These are phyloP conservation scores for Coracopsis vasa DNA, from an alignment of 2,113 vertebrate genomes.

Conservation along the genomic window DNA sequence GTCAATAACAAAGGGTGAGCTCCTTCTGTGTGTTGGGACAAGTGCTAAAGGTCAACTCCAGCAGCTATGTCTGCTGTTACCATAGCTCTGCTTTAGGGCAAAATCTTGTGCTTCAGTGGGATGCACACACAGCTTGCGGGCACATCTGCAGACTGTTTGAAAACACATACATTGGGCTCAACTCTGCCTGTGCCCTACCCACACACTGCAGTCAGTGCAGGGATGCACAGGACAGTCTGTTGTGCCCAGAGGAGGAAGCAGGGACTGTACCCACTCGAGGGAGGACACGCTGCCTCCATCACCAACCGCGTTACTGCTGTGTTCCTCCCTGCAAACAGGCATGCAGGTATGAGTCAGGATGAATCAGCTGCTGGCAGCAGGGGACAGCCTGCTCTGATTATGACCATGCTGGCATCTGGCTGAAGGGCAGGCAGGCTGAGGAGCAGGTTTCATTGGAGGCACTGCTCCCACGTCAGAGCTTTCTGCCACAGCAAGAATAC, in stretches of 20 bases:
- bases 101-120: neutral
- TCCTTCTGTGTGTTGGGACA: neutral
- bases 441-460: neutral
- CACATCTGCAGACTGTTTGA: neutral
- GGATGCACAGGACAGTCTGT: neutral
- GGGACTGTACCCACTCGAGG: neutral
- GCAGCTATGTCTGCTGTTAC: neutral
- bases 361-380: neutral
- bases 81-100: neutral
- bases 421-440: neutral
- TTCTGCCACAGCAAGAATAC: neutral
- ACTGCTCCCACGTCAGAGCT: neutral
- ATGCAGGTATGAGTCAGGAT: neutral
- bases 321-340: neutral
- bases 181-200: neutral
- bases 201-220: neutral
- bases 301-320: fast-evolving
- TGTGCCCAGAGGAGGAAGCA: neutral
- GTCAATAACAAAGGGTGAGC: neutral
- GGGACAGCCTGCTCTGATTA: neutral
- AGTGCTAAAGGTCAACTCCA: neutral
- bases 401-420: neutral
- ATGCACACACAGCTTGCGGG: neutral
- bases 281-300: neutral
- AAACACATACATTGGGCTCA: fast-evolving